phyloP scores from a whole-genome alignment of 1,140 invertebrate genomes.

The Pogonognathellus flavescens region DNA sequence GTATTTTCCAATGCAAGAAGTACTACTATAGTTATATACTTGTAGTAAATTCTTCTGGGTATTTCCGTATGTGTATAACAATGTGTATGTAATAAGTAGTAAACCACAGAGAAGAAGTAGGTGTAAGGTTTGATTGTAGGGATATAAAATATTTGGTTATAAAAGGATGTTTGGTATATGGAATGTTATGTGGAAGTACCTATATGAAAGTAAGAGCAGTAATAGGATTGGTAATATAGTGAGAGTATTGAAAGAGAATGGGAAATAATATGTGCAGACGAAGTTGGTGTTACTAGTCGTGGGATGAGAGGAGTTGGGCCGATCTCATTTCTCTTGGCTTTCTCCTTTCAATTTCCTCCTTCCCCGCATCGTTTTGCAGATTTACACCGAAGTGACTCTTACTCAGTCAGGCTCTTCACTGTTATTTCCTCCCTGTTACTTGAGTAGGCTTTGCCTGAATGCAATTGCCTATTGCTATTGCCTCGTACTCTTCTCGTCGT shows the following conservation, averaged over 20 bases:
- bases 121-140: too few species aligned
- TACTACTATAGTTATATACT: too few species aligned
- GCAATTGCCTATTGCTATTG: slow-evolving; percentile 25
- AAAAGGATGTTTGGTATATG: too few species aligned
- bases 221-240: background rate
- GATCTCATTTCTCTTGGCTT: slow-evolving; percentile 64
- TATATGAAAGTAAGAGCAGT: background rate
- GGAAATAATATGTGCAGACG: slow-evolving; percentile 34
- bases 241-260: background rate
- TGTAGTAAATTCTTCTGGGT: too few species aligned
- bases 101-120: too few species aligned
- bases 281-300: slow-evolving; percentile 18
- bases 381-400: slow-evolving; percentile 60
- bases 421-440: slow-evolving; percentile 45
- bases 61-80: too few species aligned
- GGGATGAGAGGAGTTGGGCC: slow-evolving; percentile 53
- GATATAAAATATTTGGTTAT: too few species aligned
- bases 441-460: slow-evolving; percentile 26
- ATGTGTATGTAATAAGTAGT: too few species aligned
- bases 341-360: slow-evolving; percentile 66
- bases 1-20: too few species aligned
- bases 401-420: slow-evolving; percentile 31
- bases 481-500: slow-evolving; percentile 4
- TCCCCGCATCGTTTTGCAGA: slow-evolving; percentile 66
- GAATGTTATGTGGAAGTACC: too few species aligned